Base-by-base conservation (phyloP, 2,797 vertebrate genomes). In the Clamator glandarius region DNA sequence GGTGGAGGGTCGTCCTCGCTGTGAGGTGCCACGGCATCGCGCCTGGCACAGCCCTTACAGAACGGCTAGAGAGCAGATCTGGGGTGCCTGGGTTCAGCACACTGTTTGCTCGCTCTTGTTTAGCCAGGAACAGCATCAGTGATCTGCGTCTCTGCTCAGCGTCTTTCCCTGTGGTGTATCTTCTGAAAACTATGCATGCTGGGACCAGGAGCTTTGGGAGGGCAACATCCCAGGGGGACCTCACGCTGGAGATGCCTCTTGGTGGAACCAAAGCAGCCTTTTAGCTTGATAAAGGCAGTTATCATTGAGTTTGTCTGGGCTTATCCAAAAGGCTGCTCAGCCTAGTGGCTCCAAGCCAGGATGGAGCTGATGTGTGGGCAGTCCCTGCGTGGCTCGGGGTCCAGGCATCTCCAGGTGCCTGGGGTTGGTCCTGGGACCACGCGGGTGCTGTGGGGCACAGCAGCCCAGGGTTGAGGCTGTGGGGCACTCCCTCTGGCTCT, bases 371-470 rank as follows among this genome's bases (percentile, higher is more conserved):
- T 52, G 21, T 42, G n/a, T 17, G 51, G 55, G 10, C 8, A 8
- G 26, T 35, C 23, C 19, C 4, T 26, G 61, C 14, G 51, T 70
- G 52, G 5, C 24, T 14, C 9, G 48, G 16, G 36, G 14, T 31
- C 2, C 8, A 52, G 35, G 11, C 21, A 4, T 26, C 61, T 73
- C 36, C 4, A 2, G 18, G 1, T 50, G 39, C 42, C 25, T 10
- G 17, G 29, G 5, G 15, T 6, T 0, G 0, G 76, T 61, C 20
- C 68, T n/a, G n/a, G n/a, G n/a, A n/a, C n/a, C 52, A 4, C 4
- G 1, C 0, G 1, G 28, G 3, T 51, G 18, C 69, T 50, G 31
- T 55, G 70, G 52, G 33, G 18, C 8, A 10, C 58, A 62, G 8
- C 1, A 2, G 26, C 39, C 16, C 15, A 20, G 12, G 7, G 1